Conservation (phyloP, 2,888 invertebrate genomes). For the Limnephilus lunatus region DNA sequence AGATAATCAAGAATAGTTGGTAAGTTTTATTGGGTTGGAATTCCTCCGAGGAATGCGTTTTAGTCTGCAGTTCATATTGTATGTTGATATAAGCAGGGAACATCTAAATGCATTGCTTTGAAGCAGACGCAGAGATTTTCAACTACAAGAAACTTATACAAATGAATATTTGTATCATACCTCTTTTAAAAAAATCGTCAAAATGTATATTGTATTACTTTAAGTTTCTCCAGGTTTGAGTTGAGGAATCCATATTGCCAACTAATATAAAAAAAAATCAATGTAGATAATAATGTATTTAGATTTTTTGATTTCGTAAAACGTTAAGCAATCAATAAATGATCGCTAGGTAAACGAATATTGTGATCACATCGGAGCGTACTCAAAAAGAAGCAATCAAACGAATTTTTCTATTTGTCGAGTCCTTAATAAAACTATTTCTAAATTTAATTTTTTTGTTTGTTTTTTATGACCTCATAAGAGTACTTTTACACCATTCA, state of each 20-base stretch:
- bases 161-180: neutral
- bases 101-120: neutral
- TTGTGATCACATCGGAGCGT: too few species aligned
- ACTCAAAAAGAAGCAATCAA: neutral
- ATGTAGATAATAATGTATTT: too few species aligned
- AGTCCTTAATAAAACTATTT: too few species aligned
- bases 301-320: too few species aligned
- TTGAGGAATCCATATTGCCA: neutral
- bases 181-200: too few species aligned
- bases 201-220: neutral
- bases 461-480: too few species aligned
- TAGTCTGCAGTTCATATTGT: conserved; percentile 11
- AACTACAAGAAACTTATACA: neutral
- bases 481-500: too few species aligned
- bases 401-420: neutral
- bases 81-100: neutral
- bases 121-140: conserved; percentile 8
- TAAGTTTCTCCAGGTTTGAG: neutral
- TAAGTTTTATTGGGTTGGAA: neutral
- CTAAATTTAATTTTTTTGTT: too few species aligned
- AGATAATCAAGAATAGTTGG: neutral
- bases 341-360: too few species aligned
- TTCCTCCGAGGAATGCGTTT: neutral
- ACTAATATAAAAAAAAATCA: too few species aligned
- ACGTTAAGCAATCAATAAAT: too few species aligned